Base-by-base conservation (phyloP, 92 coral and sea anemone genomes). In the Epizoanthus ramosus region DNA sequence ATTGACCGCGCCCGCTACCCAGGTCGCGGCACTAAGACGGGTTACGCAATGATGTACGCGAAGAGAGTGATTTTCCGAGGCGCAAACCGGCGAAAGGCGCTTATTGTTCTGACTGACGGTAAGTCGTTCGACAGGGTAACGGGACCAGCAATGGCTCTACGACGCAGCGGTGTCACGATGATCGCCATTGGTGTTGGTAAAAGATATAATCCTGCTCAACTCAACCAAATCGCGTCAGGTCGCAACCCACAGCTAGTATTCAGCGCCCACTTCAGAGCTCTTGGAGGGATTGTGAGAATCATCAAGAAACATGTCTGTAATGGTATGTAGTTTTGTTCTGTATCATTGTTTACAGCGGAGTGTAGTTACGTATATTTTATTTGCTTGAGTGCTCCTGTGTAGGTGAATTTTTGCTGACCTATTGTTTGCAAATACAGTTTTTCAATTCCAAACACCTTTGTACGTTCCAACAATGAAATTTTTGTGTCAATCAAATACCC, bases 1-100 rank as follows among this genome's bases (percentile, higher is more conserved):
- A 91, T 91, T 19, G 92, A 77, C 63, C 59, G 68, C 50, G 83
- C 89, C 50, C 80, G 80, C 72, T 88, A 68, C 41, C 39, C 22
- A 0, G 82, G 82, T 14, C 54, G 71, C 17, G 41, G 35, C 39
- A 77, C 68, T 8, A 61, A 12, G 39, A 60, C 58, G 0, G 82
- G 82, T 19, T 61, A 21, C 14, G 82, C 82, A 0, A 59, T 61
- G 5, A 25, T 43, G 12, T 43, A 35, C 16, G 57, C 70, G 2
- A 13, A 12, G 3, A n/a, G 10, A 12, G 17, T 59, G 2, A 65
- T 77, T 28, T 77, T 77, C 71, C 39, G 58, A 37, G 71, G 57
- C 7, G 23, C 43, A 17, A 77, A 61, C 24, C 57, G 82, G 14
- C 82, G 70, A 2, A 77, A 61, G 82, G 82, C 52, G 23, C 63